Percentiles rank a stretch among this genome's conserved stretches.
Evolutionary conservation across 2,113 vertebrate species (phyloP).

Genomic region (Connochaetes taurinus): DNA sequence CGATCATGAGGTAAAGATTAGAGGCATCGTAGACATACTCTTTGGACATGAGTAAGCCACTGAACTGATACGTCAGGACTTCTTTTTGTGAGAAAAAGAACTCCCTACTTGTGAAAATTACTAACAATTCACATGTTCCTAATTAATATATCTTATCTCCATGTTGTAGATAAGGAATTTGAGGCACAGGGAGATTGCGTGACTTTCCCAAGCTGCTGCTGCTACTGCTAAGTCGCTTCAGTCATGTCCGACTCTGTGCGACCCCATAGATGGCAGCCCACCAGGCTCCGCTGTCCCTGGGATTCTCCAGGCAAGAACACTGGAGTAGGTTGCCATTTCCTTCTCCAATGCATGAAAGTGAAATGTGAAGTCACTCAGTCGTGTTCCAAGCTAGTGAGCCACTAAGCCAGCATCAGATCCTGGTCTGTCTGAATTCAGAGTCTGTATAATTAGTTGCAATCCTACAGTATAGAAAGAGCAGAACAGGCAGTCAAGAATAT

Average conservation of each 20-base stretch:
- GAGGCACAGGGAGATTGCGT: neutral
- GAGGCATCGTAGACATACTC: fast-evolving
- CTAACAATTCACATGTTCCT: neutral
- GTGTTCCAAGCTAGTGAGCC: neutral
- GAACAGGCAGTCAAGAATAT: neutral
- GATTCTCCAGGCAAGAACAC: too few species aligned
- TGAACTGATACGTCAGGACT: neutral
- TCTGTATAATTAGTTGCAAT: neutral
- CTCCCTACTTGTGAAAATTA: neutral
- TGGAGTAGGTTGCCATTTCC: too few species aligned
- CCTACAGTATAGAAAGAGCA: neutral
- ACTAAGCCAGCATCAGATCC: neutral
- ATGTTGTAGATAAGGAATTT: neutral
- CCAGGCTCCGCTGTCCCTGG: too few species aligned
- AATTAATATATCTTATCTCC: neutral
- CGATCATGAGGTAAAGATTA: neutral
- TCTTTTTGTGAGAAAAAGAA: neutral
- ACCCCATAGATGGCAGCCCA: too few species aligned
- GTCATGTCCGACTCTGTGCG: too few species aligned
- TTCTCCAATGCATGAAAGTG: too few species aligned
- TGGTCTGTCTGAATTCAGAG: neutral
- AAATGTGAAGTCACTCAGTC: too few species aligned
- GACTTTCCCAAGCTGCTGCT: neutral
- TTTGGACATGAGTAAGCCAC: neutral
- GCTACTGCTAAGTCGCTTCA: too few species aligned